phyloP scores from a whole-genome alignment of 53 echinoderm and acorn worm genomes.

The Crossaster papposus region DNA sequence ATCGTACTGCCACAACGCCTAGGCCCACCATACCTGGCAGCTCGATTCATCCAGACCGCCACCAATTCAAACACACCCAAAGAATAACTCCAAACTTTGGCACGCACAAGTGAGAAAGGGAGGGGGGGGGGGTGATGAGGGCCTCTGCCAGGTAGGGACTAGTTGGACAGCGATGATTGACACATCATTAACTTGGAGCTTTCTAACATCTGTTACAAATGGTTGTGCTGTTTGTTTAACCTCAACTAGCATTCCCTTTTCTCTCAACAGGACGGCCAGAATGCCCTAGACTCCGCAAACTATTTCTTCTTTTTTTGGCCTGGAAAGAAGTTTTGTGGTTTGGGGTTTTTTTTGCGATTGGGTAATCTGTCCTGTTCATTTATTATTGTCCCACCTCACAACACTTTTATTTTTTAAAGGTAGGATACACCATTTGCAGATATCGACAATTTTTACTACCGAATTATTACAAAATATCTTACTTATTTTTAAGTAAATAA shows the following conservation, averaged over 20 bases:
- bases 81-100: not conserved
- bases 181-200: slow-evolving; percentile 74
- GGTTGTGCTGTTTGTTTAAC: slow-evolving; percentile 86
- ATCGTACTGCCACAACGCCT: not conserved
- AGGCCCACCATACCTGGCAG: not conserved
- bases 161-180: slow-evolving; percentile 67
- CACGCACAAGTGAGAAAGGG: slow-evolving; percentile 14
- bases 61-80: not conserved
- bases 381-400: no score
- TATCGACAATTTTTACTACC: no score
- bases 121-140: not conserved
- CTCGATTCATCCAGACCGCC: not conserved
- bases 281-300: not conserved
- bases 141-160: slow-evolving; percentile 17
- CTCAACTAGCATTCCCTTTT: slow-evolving; percentile 57
- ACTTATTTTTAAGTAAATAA: no score
- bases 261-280: slow-evolving; percentile 61
- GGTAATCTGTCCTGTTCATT: no score
- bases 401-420: no score
- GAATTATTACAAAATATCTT: no score
- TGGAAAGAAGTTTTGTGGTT: not conserved
- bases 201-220: slow-evolving; percentile 95
- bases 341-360: no score
- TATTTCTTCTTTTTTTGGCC: not conserved
- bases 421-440: no score